Percentiles rank a stretch among this genome's conserved stretches.
Conservation (phyloP, 2,797 vertebrate genomes). For the Tarsius wallacei region DNA sequence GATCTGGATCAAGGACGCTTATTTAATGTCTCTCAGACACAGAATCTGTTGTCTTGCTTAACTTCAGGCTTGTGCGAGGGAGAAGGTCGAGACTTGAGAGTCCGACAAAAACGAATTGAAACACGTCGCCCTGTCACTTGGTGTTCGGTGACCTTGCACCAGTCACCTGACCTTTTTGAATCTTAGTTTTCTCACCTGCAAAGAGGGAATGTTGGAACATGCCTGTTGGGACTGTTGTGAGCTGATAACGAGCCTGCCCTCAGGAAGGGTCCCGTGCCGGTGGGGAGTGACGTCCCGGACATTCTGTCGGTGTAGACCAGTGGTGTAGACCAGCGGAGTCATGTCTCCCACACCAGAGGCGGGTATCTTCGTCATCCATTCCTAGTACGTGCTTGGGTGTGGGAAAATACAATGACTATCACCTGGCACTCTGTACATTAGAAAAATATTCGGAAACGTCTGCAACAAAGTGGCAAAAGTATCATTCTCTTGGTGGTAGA, state of each 20-base stretch:
- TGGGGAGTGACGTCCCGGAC: neutral
- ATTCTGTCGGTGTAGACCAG: neutral
- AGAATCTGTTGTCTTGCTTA: slow-evolving; percentile 30
- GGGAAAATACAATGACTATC: neutral
- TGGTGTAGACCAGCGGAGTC: neutral
- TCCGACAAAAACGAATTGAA: neutral
- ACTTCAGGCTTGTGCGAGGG: neutral
- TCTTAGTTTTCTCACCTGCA: neutral
- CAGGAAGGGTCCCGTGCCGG: neutral
- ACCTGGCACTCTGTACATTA: neutral
- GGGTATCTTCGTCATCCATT: too few species aligned
- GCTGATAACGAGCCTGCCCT: neutral
- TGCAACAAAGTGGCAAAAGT: neutral
- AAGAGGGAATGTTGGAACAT: neutral
- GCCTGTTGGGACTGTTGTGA: neutral
- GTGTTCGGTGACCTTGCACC: neutral
- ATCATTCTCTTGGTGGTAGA: neutral
- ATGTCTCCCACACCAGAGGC: neutral
- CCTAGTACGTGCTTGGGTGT: neutral
- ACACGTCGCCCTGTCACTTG: neutral
- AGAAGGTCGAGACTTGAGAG: neutral
- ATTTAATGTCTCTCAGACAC: slow-evolving; percentile 9
- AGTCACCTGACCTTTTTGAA: neutral
- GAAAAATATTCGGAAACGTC: neutral
- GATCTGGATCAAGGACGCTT: neutral